phyloP scores from a whole-genome alignment of 2,888 invertebrate species.

The Choristoneura rosaceana region DNA sequence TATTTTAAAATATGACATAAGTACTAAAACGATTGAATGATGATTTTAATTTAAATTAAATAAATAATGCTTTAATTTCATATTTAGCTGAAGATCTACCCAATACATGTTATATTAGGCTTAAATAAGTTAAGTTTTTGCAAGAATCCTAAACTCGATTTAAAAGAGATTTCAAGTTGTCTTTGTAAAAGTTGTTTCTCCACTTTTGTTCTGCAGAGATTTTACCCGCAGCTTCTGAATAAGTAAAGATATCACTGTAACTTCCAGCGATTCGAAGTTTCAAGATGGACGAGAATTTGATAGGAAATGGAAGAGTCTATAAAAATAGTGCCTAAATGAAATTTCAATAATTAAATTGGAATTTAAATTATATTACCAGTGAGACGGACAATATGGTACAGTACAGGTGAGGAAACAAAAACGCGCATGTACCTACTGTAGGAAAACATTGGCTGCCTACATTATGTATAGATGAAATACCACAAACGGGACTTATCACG shows the following conservation, averaged over 20 bases:
- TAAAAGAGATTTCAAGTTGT: conserved; percentile 21
- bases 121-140: not conserved
- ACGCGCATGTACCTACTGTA: no score
- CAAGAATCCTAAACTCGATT: conserved; percentile 22
- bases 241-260: conserved; percentile 30
- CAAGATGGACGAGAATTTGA: conserved; percentile 5
- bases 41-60: no score
- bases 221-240: conserved; percentile 28
- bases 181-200: conserved; percentile 22
- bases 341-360: no score
- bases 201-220: conserved; percentile 27
- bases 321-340: no score
- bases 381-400: no score
- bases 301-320: not conserved
- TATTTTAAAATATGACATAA: no score
- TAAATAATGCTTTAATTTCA: not conserved
- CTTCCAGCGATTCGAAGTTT: conserved; percentile 20
- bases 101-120: not conserved
- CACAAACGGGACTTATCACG: no score
- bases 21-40: no score
- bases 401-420: no score
- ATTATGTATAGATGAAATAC: no score
- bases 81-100: not conserved
- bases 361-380: no score
- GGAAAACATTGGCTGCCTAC: no score